Base-by-base conservation (phyloP, 2,797 vertebrate genomes). In the Parauchenoglanis punctatus region DNA sequence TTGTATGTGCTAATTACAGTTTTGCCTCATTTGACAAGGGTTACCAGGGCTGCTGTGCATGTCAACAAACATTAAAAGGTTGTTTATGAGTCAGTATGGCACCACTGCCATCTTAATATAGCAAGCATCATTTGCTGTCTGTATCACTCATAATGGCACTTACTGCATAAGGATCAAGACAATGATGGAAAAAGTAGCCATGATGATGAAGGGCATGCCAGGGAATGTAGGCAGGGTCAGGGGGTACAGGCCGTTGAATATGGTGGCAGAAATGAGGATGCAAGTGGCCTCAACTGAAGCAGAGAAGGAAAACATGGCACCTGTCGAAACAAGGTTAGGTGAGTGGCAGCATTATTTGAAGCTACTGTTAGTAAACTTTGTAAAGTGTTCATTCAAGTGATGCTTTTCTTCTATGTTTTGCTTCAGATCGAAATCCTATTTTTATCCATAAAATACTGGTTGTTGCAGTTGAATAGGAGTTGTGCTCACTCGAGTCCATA, bases 281-380 rank as follows among this genome's bases (percentile, higher is more conserved):
- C 93, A 94, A 76, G 90, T 85, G 5, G 92, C 91, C 89, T 95
- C 93, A 67, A 93, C 90, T 52, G 93, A 94, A 1, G 92, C 93
- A 1, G 92, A 90, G 89, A 94, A 92, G 44, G 94, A 94, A 88
- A 94, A 95, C 93, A 94, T 93, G 65, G 93, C 94, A 88, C 94
- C 94, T 95, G 88, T 77, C 77, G 54, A 89, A 70, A 86, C 52
- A 88, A 49, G 35, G 52, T 86, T 73, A 88, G 28, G 81, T 35
- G 59, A 83, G 35, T 85, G 25, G 54, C 11, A 31, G 17, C 13
- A 65, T 86, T 54, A 65, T 85, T 70, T 59, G 44, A 63, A 76
- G 54, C 7, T 61, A 52, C 18, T 83, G 35, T 44, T 44, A 49
- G n/a, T 20, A 78, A 56, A 31, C n/a, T 8, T 20, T 59, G 18